A percentile compares a stretch with the other conserved stretches of the same genome.
These are phyloP conservation scores for Bombus huntii DNA, from an alignment of 1,140 invertebrate genomes.

Conservation along the genomic window DNA sequence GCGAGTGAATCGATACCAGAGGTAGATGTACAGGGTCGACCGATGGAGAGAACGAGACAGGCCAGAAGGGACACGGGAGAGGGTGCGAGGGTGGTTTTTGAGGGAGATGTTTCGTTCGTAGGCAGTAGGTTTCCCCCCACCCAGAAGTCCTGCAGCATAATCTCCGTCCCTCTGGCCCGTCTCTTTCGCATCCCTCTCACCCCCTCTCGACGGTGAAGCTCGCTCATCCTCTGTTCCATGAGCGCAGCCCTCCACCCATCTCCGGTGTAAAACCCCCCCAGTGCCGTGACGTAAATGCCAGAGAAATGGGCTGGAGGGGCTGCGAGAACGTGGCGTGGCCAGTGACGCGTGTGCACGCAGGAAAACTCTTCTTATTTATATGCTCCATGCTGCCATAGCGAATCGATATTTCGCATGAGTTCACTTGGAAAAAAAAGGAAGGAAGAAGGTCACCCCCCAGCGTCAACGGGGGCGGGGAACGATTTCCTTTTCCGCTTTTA, in stretches of 20 bases:
- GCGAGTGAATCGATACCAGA: constrained; percentile 78
- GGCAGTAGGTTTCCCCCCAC: constrained; percentile 62
- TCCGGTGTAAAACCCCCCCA: constrained; percentile 61
- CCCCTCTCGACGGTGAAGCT: constrained; percentile 41
- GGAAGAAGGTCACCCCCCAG: constrained; percentile 36
- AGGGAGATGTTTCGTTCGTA: constrained; percentile 81
- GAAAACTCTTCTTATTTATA: constrained; percentile 82
- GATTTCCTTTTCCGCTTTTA: constrained; percentile 55
- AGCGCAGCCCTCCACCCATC: constrained; percentile 45
- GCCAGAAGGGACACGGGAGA: constrained; percentile 42
- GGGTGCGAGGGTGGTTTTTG: constrained; percentile 76
- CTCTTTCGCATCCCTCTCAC: constrained; percentile 51
- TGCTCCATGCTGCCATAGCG: constrained; percentile 73
- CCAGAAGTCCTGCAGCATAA: constrained; percentile 72
- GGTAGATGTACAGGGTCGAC: constrained; percentile 58
- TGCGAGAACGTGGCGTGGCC: constrained; percentile 75
- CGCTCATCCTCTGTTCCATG: constrained; percentile 58
- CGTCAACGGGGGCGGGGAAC: neutral
- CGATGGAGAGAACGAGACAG: constrained; percentile 62
- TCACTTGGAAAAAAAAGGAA: constrained; percentile 48
- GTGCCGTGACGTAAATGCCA: constrained; percentile 77
- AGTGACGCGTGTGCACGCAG: constrained; percentile 82
- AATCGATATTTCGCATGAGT: constrained; percentile 80
- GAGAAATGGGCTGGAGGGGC: constrained; percentile 77
- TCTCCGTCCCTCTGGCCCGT: constrained; percentile 68